These are phyloP conservation scores for Aphelenchoides besseyi DNA, from an alignment of 1,140 invertebrate species.

Conservation along the genomic window DNA sequence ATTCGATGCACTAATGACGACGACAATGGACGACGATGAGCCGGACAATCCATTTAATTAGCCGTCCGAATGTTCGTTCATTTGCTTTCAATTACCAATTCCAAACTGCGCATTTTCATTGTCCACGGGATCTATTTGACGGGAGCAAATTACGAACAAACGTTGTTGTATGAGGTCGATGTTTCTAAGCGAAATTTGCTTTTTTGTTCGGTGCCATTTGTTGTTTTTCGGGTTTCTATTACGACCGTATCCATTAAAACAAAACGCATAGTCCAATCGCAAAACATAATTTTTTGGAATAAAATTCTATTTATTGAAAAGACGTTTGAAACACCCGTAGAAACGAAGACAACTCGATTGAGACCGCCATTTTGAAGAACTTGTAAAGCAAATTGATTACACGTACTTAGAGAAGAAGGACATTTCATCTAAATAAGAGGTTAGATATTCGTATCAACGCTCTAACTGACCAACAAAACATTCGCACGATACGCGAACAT, in stretches of 20 bases:
- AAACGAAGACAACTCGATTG: background rate
- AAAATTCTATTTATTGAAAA: constrained; percentile 1
- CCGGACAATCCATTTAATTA: background rate
- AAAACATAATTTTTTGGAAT: too few relatives aligned
- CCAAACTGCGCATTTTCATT: too few relatives aligned
- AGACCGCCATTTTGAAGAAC: background rate
- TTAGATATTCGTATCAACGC: background rate
- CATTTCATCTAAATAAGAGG: constrained; percentile 58
- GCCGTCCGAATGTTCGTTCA: background rate
- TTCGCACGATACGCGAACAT: constrained; percentile 62
- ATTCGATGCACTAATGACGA: background rate
- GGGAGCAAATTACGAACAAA: too few relatives aligned
- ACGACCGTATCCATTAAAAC: background rate
- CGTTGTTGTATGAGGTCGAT: too few relatives aligned
- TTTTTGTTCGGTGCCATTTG: background rate
- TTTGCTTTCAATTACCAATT: background rate
- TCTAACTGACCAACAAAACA: constrained; percentile 58
- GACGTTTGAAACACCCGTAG: background rate
- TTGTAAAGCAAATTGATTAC: constrained; percentile 31
- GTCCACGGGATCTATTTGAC: too few relatives aligned
- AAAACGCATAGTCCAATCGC: background rate
- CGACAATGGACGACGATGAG: background rate
- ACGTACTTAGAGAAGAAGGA: constrained; percentile 63
- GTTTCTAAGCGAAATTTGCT: too few relatives aligned
- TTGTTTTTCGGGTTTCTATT: background rate